phyloP scores from a whole-genome alignment of 2,888 invertebrate genomes.

The Lepeophtheirus nordmannii region DNA sequence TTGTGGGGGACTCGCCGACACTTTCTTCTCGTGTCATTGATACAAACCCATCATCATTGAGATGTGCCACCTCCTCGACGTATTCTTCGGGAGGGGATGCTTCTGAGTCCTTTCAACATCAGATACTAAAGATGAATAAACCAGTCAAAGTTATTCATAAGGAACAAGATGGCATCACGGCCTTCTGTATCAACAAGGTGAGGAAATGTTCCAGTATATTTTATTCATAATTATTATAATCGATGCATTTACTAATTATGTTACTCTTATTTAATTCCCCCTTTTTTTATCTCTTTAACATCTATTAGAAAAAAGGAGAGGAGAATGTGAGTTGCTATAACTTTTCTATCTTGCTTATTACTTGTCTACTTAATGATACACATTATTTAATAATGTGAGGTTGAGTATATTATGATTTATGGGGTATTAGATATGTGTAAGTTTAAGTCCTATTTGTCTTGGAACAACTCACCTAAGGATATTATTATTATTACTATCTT shows the following conservation, averaged over 20 bases:
- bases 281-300: conserved; percentile 8
- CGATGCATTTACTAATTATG: neutral
- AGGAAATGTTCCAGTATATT: conserved; percentile 20
- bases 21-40: neutral
- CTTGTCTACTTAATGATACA: too few species aligned
- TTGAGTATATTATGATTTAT: too few species aligned
- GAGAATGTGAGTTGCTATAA: neutral
- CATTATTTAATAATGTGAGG: too few species aligned
- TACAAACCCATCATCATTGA: neutral
- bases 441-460: too few species aligned
- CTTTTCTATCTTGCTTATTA: neutral
- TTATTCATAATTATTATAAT: neutral
- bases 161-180: conserved; percentile 92
- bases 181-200: conserved; percentile 90
- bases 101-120: conserved; percentile 2
- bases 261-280: neutral
- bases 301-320: neutral
- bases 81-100: neutral
- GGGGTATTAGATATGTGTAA: too few species aligned
- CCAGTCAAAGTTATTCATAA: conserved; percentile 84
- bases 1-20: neutral
- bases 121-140: conserved; percentile 15
- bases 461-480: too few species aligned
- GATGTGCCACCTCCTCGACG: too few species aligned
- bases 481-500: too few species aligned